Evolutionary conservation across 2,888 invertebrate genomes (phyloP), one percentile per base, ranked within the genome.

Genomic region (Drosophila affinis): DNA sequence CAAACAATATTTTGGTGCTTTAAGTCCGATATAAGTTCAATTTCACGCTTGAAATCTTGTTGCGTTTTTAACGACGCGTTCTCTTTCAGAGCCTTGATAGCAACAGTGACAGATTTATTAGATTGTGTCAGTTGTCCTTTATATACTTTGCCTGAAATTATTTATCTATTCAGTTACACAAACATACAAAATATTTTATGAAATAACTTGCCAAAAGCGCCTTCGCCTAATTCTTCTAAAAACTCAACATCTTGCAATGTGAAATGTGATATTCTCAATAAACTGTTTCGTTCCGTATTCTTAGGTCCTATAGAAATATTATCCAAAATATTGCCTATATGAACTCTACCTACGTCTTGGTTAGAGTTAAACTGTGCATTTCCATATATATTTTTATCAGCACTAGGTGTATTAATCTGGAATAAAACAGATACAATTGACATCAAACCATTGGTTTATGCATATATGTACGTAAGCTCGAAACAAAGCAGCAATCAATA

Each of bases 1-100:
- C 98, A 98, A 49, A 99, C 97, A 85, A 99, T 98, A 91, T 99
- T 98, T 1, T 97, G 97, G 93, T 99, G 99, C 73, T 97, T 95
- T 70, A 99, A 93, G 91, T 98, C 98, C 0, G 98, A 97, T 93
- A 99, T 98, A 60, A 98, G 93, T 91, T 98, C 98, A 68, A 98
- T 98, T 93, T 99, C 99, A 62, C 98, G 94, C 89, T 96, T 95
- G 91, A 99, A 99, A 91, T 98, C 98, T 73, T 96, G 96, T 89
- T 97, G 96, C 3, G 97, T 97, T 93, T 98, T 98, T 0, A 96
- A 94, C 44, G 96, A 96, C 0, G 98, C 98, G 91, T 98, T 97
- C 90, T 98, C 98, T 91, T 98, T 98, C 27, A 99, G 92, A 0
- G 98, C 98, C 92, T 99, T 99, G 0, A 99, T 97, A 17, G 98